phyloP scores from a whole-genome alignment of 2,113 vertebrate genomes.

The Sturnira hondurensis region DNA sequence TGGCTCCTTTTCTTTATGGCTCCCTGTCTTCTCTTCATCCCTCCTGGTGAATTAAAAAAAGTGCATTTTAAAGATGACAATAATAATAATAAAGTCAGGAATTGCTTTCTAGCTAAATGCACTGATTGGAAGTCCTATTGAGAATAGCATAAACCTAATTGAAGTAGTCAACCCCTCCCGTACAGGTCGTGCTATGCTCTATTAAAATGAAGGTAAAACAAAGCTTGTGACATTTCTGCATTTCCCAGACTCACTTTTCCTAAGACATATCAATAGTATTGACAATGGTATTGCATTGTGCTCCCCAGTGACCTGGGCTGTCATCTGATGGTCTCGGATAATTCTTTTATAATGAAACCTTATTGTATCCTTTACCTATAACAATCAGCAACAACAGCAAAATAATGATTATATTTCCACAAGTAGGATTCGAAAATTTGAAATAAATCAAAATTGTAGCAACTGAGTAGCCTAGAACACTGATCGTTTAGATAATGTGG shows the following conservation, averaged over 20 bases:
- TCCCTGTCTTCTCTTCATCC: conserved; percentile 51
- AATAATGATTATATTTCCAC: conserved; percentile 27
- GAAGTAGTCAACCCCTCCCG: conserved; percentile 68
- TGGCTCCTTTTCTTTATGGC: conserved; percentile 64
- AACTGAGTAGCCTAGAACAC: background rate
- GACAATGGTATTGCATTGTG: conserved; percentile 60
- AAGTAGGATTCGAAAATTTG: background rate
- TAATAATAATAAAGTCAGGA: conserved; percentile 70
- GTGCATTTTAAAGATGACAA: conserved; percentile 70
- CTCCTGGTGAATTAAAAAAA: conserved; percentile 72
- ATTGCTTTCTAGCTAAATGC: conserved; percentile 73
- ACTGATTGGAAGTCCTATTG: conserved; percentile 66
- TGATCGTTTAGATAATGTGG: background rate
- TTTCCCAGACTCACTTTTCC: conserved; percentile 69
- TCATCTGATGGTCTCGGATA: conserved; percentile 43
- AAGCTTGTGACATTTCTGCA: conserved; percentile 70
- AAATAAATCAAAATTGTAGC: conserved; percentile 37
- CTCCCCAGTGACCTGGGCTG: conserved; percentile 43
- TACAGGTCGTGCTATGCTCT: conserved; percentile 57
- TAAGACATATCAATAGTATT: conserved; percentile 71
- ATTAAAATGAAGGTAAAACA: conserved; percentile 71
- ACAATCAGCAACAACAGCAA: conserved; percentile 16
- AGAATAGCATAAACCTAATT: conserved; percentile 73
- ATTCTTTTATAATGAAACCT: conserved; percentile 71
- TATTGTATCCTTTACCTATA: conserved; percentile 51